Base-by-base conservation (phyloP, 2,888 invertebrate genomes). In the Ormia ochracea region DNA sequence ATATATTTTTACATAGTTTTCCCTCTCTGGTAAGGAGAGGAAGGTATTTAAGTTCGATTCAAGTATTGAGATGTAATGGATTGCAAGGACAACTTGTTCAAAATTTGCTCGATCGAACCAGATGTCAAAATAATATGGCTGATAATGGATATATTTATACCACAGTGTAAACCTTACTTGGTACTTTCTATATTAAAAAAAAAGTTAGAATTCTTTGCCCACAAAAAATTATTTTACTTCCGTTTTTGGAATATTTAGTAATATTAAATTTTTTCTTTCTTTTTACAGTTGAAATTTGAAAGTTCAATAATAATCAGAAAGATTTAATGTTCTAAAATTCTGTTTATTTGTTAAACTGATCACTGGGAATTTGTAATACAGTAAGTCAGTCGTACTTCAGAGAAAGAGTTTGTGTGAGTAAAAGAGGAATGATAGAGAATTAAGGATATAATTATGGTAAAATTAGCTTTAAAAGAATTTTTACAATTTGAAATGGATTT, bases 111-210 rank as follows among this genome's bases (percentile, higher is more conserved):
- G 48, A 66, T 50, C 48, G 56, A 38, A 66, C 41, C 17, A 41
- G 14, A 2, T 31, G 23, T 23, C 17, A 19, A 26, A 58, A 54
- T 23, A 9, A 28, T 17, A 6, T 19, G 26, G 9, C 17, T 56
- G 66, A 56, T 61, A 59, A 70, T 58, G 52, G 65, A 59, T 43
- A 50, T 54, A n/a, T 72, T 61, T 59, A 73, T 82, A 82, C 83
- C 82, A 83, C 83, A 83, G 83, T 83, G 85, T 50, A 9, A 14
- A n/a, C n/a, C n/a, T n/a, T n/a, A n/a, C 9, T 73, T 54, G 23
- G 28, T 43, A 10, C 17, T 52, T 45, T 63, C 6, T 36, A 45
- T 61, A 43, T 74, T 52, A 19, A 43, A 50, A 43, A 73, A 31
- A 45, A 76, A 73, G 61, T 58, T 68, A 61, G 58, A 73, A 56